These are phyloP conservation scores for Drosophila glabriapex DNA, from an alignment of 2,888 invertebrate species.

Conservation along the genomic window DNA sequence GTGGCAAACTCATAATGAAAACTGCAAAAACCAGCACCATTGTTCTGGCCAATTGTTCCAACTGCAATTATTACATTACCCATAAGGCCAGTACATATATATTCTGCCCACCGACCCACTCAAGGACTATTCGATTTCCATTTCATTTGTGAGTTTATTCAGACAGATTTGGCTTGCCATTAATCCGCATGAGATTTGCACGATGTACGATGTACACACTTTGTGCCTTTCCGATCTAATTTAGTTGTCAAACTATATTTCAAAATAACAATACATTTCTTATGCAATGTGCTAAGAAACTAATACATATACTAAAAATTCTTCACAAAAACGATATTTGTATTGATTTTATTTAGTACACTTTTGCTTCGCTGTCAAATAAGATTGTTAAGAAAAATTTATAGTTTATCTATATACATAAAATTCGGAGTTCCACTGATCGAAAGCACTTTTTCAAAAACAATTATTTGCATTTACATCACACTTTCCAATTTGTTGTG, in stretches of 20 bases:
- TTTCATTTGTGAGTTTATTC: conserved; percentile 60
- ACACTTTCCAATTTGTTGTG: neutral
- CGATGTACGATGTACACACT: conserved; percentile 20
- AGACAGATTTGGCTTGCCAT: conserved; percentile 45
- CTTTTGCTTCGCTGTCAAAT: neutral
- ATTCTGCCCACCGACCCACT: conserved; percentile 58
- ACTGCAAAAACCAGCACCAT: conserved; percentile 42
- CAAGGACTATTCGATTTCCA: conserved; percentile 57
- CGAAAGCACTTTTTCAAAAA: neutral
- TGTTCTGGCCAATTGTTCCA: conserved; percentile 55
- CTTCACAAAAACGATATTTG: neutral
- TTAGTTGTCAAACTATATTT: conserved; percentile 32
- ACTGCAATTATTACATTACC: conserved; percentile 35
- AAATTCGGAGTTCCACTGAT: neutral
- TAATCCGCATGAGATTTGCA: conserved; percentile 43
- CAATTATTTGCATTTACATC: neutral
- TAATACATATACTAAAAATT: neutral
- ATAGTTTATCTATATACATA: neutral
- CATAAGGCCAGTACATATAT: too few species aligned
- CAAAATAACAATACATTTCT: neutral
- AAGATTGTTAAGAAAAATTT: neutral
- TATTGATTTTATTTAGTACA: neutral
- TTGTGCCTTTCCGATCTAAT: conserved; percentile 43
- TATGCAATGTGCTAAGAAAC: neutral
- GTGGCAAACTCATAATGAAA: conserved; percentile 55